Evolutionary conservation across 2,888 invertebrate species (phyloP).

Genomic region (Cryptocephalus moraei): DNA sequence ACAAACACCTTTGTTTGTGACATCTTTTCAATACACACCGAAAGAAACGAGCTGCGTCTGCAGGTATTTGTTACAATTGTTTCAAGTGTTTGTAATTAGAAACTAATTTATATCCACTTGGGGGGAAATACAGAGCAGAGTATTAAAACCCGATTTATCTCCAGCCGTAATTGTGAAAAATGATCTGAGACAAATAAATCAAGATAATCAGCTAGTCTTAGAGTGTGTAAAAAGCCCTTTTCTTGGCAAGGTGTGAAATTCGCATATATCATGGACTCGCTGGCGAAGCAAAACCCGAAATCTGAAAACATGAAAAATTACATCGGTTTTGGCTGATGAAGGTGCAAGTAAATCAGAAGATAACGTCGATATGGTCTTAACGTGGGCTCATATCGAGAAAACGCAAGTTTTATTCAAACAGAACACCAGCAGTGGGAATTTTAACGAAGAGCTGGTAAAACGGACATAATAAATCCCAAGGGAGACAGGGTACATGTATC

Average conservation of each 20-base stretch:
- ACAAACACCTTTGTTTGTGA: too few species aligned
- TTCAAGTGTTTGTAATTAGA: too few species aligned
- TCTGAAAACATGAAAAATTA: conserved; percentile 10
- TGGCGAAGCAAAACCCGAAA: conserved; percentile 5
- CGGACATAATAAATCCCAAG: conserved; percentile 26
- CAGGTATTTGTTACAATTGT: too few species aligned
- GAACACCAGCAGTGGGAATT: conserved; percentile 27
- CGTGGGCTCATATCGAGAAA: conserved; percentile 15
- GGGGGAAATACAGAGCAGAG: too few species aligned
- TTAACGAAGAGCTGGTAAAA: conserved; percentile 29
- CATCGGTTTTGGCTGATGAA: conserved; percentile 12
- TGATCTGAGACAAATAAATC: too few species aligned
- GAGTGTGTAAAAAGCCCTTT: not conserved
- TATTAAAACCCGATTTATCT: too few species aligned
- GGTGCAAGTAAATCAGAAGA: conserved; percentile 13
- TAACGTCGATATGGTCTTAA: conserved; percentile 15
- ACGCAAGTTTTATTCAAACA: conserved; percentile 24
- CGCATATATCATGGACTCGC: conserved; percentile 3
- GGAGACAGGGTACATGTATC: conserved; percentile 31
- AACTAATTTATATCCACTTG: too few species aligned
- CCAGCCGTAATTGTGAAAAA: too few species aligned
- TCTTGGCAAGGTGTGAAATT: not conserved
- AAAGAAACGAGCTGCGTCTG: too few species aligned
- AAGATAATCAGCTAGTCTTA: too few species aligned
- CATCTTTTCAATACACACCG: too few species aligned